These are phyloP conservation scores for Ceratosolen fusciceps DNA, from an alignment of 1,140 invertebrate species.

Conservation along the genomic window DNA sequence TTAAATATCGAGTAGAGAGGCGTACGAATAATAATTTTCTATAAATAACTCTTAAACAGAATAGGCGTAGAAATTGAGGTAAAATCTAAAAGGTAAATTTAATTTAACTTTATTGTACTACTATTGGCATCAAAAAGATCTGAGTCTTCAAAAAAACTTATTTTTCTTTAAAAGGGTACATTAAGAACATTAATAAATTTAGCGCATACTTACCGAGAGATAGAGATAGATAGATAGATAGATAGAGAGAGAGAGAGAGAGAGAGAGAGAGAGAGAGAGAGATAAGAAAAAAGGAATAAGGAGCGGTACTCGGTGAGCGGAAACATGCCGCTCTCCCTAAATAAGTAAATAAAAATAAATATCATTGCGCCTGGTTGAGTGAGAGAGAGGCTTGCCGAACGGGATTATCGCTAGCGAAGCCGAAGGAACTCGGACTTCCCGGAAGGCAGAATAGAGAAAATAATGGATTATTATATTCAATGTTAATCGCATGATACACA, in stretches of 20 bases:
- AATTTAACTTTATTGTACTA: not conserved
- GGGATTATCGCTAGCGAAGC: too few species aligned
- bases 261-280: too few species aligned
- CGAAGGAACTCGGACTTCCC: too few species aligned
- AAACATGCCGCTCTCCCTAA: not conserved
- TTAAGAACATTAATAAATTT: not conserved
- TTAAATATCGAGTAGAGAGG: not conserved
- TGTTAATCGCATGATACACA: not conserved
- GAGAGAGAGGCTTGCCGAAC: too few species aligned
- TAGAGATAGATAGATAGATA: too few species aligned
- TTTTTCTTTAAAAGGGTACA: not conserved
- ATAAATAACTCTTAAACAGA: too few species aligned
- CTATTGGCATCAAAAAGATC: not conserved
- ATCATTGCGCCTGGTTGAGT: not conserved
- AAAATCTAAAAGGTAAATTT: too few species aligned
- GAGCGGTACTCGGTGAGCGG: not conserved
- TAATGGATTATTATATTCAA: not conserved
- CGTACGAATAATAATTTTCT: too few species aligned
- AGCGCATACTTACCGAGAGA: not conserved
- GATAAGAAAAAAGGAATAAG: not conserved
- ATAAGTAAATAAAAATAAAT: constrained; percentile 2
- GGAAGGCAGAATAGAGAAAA: not conserved
- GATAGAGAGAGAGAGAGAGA: too few species aligned
- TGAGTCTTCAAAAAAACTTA: not conserved
- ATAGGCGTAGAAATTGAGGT: too few species aligned